Evolutionary conservation across 2,888 invertebrate species (phyloP).

Genomic region (Athalia circularis): DNA sequence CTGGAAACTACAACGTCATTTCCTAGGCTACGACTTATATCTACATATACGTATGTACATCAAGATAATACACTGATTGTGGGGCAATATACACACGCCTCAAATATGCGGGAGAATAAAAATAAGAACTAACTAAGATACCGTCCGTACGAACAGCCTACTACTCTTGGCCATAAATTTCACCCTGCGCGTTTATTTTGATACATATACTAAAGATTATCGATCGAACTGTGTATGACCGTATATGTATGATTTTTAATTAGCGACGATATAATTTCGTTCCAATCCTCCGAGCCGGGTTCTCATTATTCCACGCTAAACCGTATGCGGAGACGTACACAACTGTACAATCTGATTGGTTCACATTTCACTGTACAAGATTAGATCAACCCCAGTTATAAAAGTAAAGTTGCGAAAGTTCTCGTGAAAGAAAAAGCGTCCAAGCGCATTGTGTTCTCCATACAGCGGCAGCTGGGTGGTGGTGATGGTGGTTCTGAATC

Average conservation of each 20-base stretch:
- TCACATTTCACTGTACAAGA: conserved; percentile 3
- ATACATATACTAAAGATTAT: too few relatives aligned
- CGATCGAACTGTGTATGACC: too few relatives aligned
- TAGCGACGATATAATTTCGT: too few relatives aligned
- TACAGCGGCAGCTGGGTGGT: background rate
- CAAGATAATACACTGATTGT: conserved; percentile 10
- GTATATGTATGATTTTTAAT: too few relatives aligned
- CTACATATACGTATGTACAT: conserved; percentile 12
- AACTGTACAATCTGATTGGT: background rate
- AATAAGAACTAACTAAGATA: too few relatives aligned
- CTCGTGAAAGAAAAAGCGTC: conserved; percentile 5
- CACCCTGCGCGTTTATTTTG: too few relatives aligned
- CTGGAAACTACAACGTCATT: conserved; percentile 37
- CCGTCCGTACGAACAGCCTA: too few relatives aligned
- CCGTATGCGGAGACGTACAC: background rate
- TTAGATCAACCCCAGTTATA: conserved; percentile 13
- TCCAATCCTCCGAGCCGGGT: too few relatives aligned
- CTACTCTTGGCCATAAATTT: too few relatives aligned
- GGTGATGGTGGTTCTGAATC: conserved; percentile 1
- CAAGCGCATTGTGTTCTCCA: background rate
- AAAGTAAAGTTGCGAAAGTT: conserved; percentile 11
- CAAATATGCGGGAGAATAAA: too few relatives aligned
- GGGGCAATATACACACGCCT: too few relatives aligned
- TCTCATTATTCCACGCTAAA: background rate
- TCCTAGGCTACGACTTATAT: conserved; percentile 20